phyloP scores from a whole-genome alignment of 2,888 invertebrate species.

The Pogonocherus hispidulus region DNA sequence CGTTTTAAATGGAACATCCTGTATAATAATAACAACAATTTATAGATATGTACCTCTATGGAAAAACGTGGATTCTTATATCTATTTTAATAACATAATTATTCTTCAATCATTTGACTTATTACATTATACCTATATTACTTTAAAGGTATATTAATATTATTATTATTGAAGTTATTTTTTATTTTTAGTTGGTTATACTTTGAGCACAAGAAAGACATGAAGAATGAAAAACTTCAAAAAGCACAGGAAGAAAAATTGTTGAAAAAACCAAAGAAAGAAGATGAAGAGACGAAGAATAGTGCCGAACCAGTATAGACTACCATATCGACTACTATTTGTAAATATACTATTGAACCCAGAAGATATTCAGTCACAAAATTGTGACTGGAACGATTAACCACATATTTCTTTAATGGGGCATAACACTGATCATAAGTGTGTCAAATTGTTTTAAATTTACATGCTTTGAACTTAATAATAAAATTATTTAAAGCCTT shows the following conservation, averaged over 20 bases:
- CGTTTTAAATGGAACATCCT: too few species aligned
- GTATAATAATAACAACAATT: too few species aligned
- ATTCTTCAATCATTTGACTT: too few species aligned
- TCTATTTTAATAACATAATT: too few species aligned
- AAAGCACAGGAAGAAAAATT: conserved; percentile 41
- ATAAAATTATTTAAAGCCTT: conserved; percentile 2
- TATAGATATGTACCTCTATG: too few species aligned
- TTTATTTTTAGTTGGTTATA: conserved; percentile 68
- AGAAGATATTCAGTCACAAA: neutral
- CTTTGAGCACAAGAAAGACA: conserved; percentile 65
- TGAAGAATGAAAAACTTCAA: conserved; percentile 52
- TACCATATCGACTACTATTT: too few species aligned
- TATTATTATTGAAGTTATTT: conserved; percentile 5
- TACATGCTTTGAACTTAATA: neutral
- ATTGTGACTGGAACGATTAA: neutral
- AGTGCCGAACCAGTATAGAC: neutral
- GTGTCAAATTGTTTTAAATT: conserved; percentile 7
- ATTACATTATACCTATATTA: too few species aligned
- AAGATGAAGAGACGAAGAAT: neutral
- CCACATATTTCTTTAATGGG: too few species aligned
- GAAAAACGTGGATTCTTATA: too few species aligned
- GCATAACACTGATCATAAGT: neutral
- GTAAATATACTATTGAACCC: too few species aligned
- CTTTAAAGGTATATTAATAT: too few species aligned
- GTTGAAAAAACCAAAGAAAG: conserved; percentile 19